These are phyloP conservation scores for Myotis planiceps DNA, from an alignment of 2,797 vertebrate species.

Conservation along the genomic window DNA sequence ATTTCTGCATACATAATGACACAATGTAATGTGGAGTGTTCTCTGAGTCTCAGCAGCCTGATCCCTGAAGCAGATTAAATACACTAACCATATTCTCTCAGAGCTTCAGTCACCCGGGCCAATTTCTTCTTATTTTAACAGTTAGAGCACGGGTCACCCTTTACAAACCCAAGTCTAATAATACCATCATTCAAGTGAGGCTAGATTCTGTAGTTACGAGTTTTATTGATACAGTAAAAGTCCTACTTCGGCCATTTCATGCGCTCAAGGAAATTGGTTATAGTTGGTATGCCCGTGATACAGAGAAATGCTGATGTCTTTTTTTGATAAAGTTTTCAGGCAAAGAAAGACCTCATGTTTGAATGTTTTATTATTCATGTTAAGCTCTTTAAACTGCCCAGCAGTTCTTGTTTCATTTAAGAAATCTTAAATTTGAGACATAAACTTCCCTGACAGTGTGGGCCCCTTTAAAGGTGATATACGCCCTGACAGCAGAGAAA, in stretches of 20 bases:
- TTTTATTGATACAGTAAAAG: conserved; percentile 27
- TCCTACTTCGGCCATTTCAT: background rate
- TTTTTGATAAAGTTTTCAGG: conserved; percentile 57
- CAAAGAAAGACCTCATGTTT: background rate
- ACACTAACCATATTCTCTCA: background rate
- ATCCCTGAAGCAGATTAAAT: background rate
- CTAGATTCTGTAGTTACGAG: background rate
- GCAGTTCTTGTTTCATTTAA: conserved; percentile 71
- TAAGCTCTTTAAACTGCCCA: conserved; percentile 53
- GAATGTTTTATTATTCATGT: conserved; percentile 61
- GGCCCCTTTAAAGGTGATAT: conserved; percentile 75
- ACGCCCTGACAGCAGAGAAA: conserved; percentile 68
- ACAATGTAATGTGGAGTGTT: background rate
- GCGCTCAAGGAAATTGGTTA: conserved; percentile 6
- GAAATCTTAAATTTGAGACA: conserved; percentile 78
- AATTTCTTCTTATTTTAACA: conserved; percentile 5
- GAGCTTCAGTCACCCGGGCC: background rate
- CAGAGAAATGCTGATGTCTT: background rate
- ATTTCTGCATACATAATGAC: background rate
- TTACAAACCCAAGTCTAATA: background rate
- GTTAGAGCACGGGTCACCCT: background rate
- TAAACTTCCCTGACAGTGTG: conserved; percentile 67
- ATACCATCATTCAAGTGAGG: background rate
- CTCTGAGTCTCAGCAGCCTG: background rate
- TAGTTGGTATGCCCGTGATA: background rate